Percentiles rank a stretch among this genome's conserved stretches.
phyloP scores from a whole-genome alignment of 2,797 vertebrate genomes.

The Anguilla marmorata region DNA sequence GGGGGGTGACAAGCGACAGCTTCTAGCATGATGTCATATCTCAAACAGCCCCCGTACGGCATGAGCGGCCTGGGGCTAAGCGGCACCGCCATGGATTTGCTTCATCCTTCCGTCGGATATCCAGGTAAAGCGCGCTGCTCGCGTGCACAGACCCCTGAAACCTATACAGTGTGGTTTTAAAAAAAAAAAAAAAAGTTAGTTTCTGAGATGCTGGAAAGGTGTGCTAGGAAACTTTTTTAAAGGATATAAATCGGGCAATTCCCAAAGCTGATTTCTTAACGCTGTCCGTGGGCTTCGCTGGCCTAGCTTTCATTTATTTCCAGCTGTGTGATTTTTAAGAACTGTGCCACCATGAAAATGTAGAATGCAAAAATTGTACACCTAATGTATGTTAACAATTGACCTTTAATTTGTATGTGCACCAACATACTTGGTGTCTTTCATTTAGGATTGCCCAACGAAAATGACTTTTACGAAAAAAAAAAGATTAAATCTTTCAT shows the following conservation, averaged over 20 bases:
- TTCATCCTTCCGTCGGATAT: constrained; percentile 94
- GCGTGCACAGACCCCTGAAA: neutral
- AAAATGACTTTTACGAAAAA: too few relatives aligned
- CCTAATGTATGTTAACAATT: too few relatives aligned
- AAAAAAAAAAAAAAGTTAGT: neutral
- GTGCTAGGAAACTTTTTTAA: neutral
- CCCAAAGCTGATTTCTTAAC: neutral
- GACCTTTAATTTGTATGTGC: too few relatives aligned
- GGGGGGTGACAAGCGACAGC: constrained; percentile 77
- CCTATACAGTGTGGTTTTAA: neutral
- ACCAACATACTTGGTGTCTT: too few relatives aligned
- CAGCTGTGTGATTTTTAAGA: neutral
- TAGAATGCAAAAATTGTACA: neutral
- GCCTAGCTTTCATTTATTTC: neutral
- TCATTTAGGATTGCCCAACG: too few relatives aligned
- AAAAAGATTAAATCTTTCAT: too few relatives aligned
- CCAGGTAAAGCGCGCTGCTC: constrained; percentile 73
- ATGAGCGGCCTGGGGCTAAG: constrained; percentile 95
- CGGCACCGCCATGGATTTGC: constrained; percentile 89
- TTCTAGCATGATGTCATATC: constrained; percentile 99
- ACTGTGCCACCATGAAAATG: neutral
- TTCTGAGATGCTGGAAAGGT: neutral
- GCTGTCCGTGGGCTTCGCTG: neutral
- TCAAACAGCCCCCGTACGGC: constrained; percentile 96
- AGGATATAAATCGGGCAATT: neutral